A percentile compares a stretch with the other conserved stretches of the same genome.
Conservation (phyloP, 2,888 invertebrate species). For the Cheilosia scutellata region DNA sequence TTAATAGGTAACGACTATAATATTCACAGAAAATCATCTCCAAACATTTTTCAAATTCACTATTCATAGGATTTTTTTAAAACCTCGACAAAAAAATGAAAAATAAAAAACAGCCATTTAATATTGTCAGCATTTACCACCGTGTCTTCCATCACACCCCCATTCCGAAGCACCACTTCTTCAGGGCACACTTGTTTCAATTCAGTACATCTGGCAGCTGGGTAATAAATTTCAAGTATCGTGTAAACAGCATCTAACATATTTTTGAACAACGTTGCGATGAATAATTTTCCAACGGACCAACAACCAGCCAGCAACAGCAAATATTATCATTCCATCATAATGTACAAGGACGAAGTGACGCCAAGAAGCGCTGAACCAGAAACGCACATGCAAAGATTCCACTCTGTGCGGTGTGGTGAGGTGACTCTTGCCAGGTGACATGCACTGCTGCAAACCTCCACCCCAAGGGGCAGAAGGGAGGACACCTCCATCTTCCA, state of each 20-base stretch:
- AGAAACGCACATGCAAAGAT: conserved; percentile 68
- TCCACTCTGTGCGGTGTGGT: conserved; percentile 5
- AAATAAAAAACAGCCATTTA: no score
- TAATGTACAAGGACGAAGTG: conserved; percentile 59
- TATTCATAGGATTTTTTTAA: no score
- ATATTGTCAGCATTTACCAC: no score
- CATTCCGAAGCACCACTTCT: not conserved
- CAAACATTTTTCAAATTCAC: no score
- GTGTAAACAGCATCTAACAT: conserved; percentile 65
- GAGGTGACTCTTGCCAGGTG: conserved; percentile 26
- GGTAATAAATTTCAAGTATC: conserved; percentile 63
- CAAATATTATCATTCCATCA: conserved; percentile 69
- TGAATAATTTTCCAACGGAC: conserved; percentile 68
- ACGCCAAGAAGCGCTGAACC: conserved; percentile 73
- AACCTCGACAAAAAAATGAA: no score
- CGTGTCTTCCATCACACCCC: no score
- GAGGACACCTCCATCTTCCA: conserved; percentile 42
- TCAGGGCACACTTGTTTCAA: conserved; percentile 15
- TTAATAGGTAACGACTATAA: no score
- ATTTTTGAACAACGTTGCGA: conserved; percentile 66
- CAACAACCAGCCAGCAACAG: conserved; percentile 29
- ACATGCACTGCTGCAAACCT: conserved; percentile 57
- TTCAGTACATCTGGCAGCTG: conserved; percentile 42
- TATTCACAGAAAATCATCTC: no score
- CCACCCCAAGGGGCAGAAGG: conserved; percentile 45